These are phyloP conservation scores for Pyrocoelia pectoralis DNA, from an alignment of 2,888 invertebrate species.

Conservation along the genomic window DNA sequence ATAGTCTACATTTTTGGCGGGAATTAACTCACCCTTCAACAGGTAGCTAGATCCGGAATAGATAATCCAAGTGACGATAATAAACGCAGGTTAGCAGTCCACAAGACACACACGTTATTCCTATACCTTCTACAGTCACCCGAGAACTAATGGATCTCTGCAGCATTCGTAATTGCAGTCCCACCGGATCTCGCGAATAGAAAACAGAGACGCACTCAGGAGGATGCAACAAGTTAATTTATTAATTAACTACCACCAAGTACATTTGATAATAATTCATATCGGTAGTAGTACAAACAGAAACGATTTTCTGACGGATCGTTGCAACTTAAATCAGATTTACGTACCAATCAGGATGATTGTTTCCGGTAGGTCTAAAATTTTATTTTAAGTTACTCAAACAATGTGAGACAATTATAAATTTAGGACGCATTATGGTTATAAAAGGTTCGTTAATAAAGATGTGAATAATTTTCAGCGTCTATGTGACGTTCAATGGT, in stretches of 20 bases:
- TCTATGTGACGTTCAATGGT: neutral
- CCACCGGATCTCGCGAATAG: conserved; percentile 43
- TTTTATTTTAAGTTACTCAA: neutral
- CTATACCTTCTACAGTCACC: conserved; percentile 38
- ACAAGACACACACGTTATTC: conserved; percentile 35
- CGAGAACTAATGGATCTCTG: conserved; percentile 43
- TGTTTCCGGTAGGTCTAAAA: neutral
- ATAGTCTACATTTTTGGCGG: no score
- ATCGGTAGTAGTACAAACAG: conserved; percentile 13
- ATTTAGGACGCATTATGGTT: neutral
- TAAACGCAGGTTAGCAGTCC: conserved; percentile 5
- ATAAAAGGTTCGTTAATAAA: neutral
- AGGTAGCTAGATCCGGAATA: conserved; percentile 33
- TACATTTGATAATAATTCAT: conserved; percentile 33
- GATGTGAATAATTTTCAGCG: neutral
- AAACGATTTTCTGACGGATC: conserved; percentile 12
- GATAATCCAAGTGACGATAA: neutral
- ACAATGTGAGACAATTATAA: neutral
- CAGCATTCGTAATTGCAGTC: conserved; percentile 42
- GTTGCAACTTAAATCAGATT: neutral
- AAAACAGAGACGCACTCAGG: conserved; percentile 40
- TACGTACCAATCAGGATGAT: neutral
- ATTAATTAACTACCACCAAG: conserved; percentile 30
- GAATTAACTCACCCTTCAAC: conserved; percentile 37
- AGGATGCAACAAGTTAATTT: conserved; percentile 39